Evolutionary conservation across 2,888 invertebrate genomes (phyloP).

Genomic region (Malachius bipustulatus): DNA sequence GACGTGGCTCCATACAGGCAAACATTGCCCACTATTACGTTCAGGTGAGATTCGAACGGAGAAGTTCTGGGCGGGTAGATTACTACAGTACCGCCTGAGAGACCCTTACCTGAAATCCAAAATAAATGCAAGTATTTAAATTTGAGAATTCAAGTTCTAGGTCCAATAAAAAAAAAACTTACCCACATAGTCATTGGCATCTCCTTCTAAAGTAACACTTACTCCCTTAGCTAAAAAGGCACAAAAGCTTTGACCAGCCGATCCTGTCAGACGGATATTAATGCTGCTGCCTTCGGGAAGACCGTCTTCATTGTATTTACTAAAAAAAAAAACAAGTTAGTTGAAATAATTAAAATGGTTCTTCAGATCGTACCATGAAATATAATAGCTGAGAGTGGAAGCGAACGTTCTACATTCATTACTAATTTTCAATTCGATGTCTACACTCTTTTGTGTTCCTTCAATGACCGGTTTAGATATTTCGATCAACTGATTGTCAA

Average conservation of each 20-base stretch:
- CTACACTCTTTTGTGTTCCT: conserved; percentile 53
- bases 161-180: conserved; percentile 22
- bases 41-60: conserved; percentile 80
- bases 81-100: conserved; percentile 89
- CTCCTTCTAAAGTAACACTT: conserved; percentile 84
- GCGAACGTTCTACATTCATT: conserved; percentile 92
- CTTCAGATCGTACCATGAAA: conserved; percentile 64
- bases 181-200: conserved; percentile 98
- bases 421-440: conserved; percentile 66
- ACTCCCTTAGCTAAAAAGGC: conserved; percentile 91
- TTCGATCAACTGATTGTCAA: conserved; percentile 68
- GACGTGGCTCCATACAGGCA: conserved; percentile 95
- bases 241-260: conserved; percentile 98
- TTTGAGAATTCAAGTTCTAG: no score
- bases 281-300: conserved; percentile 66
- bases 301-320: conserved; percentile 78
- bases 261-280: conserved; percentile 74
- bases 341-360: not conserved
- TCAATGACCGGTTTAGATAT: conserved; percentile 61
- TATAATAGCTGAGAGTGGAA: conserved; percentile 86
- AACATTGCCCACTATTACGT: conserved; percentile 97
- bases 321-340: conserved; percentile 32
- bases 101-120: conserved; percentile 51
- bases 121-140: no score
- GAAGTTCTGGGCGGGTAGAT: conserved; percentile 84